Evolutionary conservation across 2,888 invertebrate genomes (phyloP), one percentile per base, ranked within the genome.

Genomic region (Aporophyla nigra): DNA sequence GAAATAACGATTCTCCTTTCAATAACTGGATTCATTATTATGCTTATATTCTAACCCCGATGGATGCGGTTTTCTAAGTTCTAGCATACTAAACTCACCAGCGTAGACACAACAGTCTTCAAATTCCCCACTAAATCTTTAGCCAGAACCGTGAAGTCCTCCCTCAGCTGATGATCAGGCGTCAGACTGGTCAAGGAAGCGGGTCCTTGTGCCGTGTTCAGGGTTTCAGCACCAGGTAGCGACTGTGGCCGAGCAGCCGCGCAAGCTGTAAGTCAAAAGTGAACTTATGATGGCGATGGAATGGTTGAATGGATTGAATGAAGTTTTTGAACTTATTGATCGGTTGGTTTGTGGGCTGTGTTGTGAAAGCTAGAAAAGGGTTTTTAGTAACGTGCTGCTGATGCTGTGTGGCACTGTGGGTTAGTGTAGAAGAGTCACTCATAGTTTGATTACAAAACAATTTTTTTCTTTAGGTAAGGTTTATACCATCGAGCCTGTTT

Each of bases 71-170:
- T 40, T 19, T 1, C 24, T 21, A 5, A 2, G 43, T 46, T 46
- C 10, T 46, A 46, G 43, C 43, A 14, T 10, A 21, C 7, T 10
- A 24, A 24, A 65, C 93, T 92, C 62, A 96, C 96, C 93, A 96
- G 81, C 21, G 95, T 94, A 56, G 95, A 91, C 0, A 98, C 93
- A 0, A 97, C 97, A 65, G 97, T 96, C 90, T 98, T 98, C 86
- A 98, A 92, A 67, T 97, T 97, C 67, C 98, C 97, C 21, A 98
- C 95, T 91, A 98, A 96, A 90, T 97, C 97, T 91, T 98, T 98
- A 24, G 98, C 98, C 73, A 98, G 95, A 10, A 97, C 96, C 0
- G 97, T 95, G 91, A 98, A 98, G 94, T 98, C 98, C 77, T 98
- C 98, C 74, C 97, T 92, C n/a, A 97, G 90, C 84, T 96, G 97